Percentiles rank a stretch among this genome's conserved stretches.
Conservation (phyloP, 2,888 invertebrate genomes). For the Lochmaea crataegi region DNA sequence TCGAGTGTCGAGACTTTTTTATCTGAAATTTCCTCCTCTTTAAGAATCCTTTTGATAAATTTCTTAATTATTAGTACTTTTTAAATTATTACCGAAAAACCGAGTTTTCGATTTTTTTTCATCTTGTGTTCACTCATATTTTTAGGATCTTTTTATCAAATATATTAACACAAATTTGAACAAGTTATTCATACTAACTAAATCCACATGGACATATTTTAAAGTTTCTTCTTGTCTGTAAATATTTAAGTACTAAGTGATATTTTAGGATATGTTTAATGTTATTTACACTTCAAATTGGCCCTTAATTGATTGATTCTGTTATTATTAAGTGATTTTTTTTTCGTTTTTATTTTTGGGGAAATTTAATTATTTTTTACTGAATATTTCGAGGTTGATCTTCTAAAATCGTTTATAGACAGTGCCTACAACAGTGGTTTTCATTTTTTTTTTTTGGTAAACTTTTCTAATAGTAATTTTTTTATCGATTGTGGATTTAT, state of each 20-base stretch:
- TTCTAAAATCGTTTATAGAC: conserved; percentile 19
- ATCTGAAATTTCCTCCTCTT: no score
- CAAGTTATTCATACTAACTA: background rate
- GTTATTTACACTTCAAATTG: conserved; percentile 48
- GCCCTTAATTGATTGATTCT: conserved; percentile 40
- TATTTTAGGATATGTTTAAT: conserved; percentile 54
- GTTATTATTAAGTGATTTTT: conserved; percentile 24
- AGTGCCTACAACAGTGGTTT: conserved; percentile 22
- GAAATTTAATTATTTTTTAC: conserved; percentile 31
- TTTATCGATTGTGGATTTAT: background rate
- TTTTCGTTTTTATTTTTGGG: conserved; percentile 10
- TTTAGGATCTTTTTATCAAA: no score
- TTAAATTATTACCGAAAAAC: no score
- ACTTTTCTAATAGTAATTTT: background rate
- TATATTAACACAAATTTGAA: no score
- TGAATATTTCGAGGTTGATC: conserved; percentile 26
- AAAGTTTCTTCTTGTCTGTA: conserved; percentile 49
- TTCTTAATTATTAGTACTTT: no score
- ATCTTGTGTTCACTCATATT: no score
- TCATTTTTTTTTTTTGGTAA: conserved; percentile 14
- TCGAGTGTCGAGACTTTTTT: no score
- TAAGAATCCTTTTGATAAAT: no score
- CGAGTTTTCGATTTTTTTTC: no score
- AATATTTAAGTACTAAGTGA: conserved; percentile 55
- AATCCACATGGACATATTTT: conserved; percentile 25